Base-by-base conservation (phyloP, 2,888 invertebrate genomes). In the Nebria brevicollis region DNA sequence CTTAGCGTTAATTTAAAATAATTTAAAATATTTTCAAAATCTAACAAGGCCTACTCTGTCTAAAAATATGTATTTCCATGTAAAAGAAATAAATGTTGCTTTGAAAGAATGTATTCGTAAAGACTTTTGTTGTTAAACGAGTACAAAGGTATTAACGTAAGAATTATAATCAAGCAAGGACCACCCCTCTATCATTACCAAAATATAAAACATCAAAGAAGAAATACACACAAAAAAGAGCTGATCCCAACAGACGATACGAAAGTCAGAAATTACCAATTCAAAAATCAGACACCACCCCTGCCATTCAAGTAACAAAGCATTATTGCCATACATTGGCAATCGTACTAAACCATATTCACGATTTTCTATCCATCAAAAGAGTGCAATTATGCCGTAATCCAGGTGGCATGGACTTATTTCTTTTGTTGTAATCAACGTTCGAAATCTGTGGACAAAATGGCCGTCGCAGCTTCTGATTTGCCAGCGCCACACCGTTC, bases 381-480 rank as follows among this genome's bases (percentile, higher is more conserved):
- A 72, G 54, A 72, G 20, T 13, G 72, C 77, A 77, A 77, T 72
- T 72, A 34, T 20, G 3, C 6, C 70, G 70, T 70, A 70, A 77
- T 72, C 77, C 77, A 77, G 77, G 77, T 77, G 77, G 77, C 43
- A 43, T 72, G 77, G 76, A 68, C 77, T 42, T 77, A 64, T 77
- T 76, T 77, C 77, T 77, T 77, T 77, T 77, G 65, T 77, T 77
- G 77, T 64, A 77, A 77, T 77, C 77, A 77, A 70, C 72, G 77
- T 26, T 77, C 72, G 77, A 65, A 77, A 64, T 77, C 42, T 77
- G 68, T 68, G 78, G 66, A 78, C 82, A 84, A 84, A 83, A 84
- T 84, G 84, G 84, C 84, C 84, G 77, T 70, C 83, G 72, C 68
- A 68, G 26, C 72, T 70, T 70, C 80, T 83, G 84, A 84, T 84